A percentile compares a stretch with the other conserved stretches of the same genome.
Conservation (phyloP, 2,888 invertebrate species). For the Cheilosia variabilis region DNA sequence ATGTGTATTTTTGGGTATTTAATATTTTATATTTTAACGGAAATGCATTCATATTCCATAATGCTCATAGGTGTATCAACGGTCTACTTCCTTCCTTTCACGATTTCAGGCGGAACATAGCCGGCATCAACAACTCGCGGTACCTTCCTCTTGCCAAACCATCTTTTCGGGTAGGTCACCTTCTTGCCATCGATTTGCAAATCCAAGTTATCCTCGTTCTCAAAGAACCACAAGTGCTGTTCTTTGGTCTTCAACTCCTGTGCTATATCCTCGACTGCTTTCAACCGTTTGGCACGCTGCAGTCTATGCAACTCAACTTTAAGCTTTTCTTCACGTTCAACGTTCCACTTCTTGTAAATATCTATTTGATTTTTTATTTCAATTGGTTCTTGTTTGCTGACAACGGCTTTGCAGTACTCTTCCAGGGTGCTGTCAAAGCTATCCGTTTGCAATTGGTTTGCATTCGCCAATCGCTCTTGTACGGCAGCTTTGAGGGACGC, state of each 20-base stretch:
- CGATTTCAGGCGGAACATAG: constrained; percentile 90
- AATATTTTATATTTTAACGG: constrained; percentile 5
- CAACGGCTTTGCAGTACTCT: constrained; percentile 79
- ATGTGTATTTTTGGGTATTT: neutral
- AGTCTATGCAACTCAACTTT: constrained; percentile 86
- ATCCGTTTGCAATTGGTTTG: constrained; percentile 77
- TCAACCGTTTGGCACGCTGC: constrained; percentile 83
- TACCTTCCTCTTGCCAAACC: constrained; percentile 84
- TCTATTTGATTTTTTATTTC: constrained; percentile 83
- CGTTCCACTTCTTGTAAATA: constrained; percentile 86
- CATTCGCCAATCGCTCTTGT: constrained; percentile 82
- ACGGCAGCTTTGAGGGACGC: constrained; percentile 81
- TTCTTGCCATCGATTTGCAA: constrained; percentile 87
- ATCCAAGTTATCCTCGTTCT: constrained; percentile 90
- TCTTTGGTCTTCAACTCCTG: constrained; percentile 86
- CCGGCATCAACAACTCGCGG: constrained; percentile 85
- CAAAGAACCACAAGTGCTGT: constrained; percentile 90
- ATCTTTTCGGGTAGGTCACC: constrained; percentile 83
- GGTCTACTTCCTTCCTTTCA: constrained; percentile 76
- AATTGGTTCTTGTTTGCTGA: constrained; percentile 80
- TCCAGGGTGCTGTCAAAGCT: constrained; percentile 77
- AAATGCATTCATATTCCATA: no score
- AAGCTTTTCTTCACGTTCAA: constrained; percentile 85
- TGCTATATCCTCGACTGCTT: constrained; percentile 85
- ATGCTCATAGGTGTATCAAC: constrained; percentile 35